These are phyloP conservation scores for Dipodomys ordii DNA, from an alignment of 2,113 vertebrate species.

Conservation along the genomic window DNA sequence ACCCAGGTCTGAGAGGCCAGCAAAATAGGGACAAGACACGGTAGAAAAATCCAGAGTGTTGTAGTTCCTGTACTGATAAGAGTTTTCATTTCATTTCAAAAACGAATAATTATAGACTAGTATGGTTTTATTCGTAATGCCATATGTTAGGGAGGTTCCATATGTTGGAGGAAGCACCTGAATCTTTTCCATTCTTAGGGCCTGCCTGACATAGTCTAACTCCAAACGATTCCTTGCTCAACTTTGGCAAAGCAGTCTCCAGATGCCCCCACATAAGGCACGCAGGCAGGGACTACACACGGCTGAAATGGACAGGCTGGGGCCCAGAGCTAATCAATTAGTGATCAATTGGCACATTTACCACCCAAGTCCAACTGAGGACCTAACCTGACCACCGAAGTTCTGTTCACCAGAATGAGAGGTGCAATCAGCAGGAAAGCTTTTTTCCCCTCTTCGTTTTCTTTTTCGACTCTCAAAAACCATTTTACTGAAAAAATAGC, in stretches of 20 bases:
- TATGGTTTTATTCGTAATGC: constrained; percentile 36
- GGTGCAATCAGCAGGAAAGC: neutral
- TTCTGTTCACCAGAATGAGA: neutral
- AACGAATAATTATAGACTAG: neutral
- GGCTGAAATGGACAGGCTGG: neutral
- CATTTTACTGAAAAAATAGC: neutral
- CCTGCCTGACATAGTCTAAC: neutral
- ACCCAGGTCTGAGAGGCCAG: neutral
- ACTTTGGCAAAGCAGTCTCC: neutral
- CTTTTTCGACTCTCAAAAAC: neutral
- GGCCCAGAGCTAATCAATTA: accelerated
- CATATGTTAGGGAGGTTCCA: neutral
- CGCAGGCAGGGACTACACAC: neutral
- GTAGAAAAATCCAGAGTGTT: neutral
- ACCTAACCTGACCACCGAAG: neutral
- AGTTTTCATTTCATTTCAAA: constrained; percentile 4
- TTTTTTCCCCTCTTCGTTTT: neutral
- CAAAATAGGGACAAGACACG: neutral
- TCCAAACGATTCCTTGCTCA: neutral
- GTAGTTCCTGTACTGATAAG: neutral
- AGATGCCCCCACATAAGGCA: neutral
- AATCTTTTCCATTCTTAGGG: neutral
- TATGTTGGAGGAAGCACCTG: neutral
- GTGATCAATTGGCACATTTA: accelerated
- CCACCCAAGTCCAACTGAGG: neutral